Evolutionary conservation across 1,140 invertebrate species (phyloP).

Genomic region (Thaumatotibia leucotreta): DNA sequence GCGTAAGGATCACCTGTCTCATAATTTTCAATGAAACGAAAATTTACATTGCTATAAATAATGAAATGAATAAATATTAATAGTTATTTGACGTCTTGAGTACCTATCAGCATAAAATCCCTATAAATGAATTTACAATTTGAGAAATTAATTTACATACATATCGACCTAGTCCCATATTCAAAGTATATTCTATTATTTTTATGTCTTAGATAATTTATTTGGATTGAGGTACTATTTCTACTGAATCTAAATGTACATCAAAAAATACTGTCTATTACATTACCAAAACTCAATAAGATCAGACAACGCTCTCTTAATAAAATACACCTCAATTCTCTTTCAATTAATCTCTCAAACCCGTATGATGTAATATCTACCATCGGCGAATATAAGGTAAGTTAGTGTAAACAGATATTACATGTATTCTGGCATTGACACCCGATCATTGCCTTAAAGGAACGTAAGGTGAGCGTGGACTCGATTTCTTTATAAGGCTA

Average conservation of each 20-base stretch:
- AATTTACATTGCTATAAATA: too few relatives aligned
- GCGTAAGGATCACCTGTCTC: too few relatives aligned
- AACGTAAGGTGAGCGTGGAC: conserved; percentile 45
- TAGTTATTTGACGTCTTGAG: too few relatives aligned
- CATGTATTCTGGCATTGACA: conserved; percentile 46
- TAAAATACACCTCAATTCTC: background rate
- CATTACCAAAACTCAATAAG: background rate
- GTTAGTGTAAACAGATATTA: conserved; percentile 6
- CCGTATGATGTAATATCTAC: background rate
- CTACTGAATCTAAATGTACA: background rate
- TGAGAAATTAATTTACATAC: too few relatives aligned
- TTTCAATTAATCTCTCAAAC: background rate
- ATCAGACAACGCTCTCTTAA: background rate
- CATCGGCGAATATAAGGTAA: background rate
- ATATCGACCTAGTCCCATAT: too few relatives aligned
- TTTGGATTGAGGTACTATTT: too few relatives aligned
- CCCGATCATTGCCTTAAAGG: conserved; percentile 50
- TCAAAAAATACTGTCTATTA: background rate
- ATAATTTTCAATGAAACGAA: too few relatives aligned
- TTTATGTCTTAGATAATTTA: too few relatives aligned
- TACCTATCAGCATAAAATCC: too few relatives aligned
- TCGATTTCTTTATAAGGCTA: conserved; percentile 45
- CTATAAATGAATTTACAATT: too few relatives aligned
- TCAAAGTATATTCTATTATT: too few relatives aligned
- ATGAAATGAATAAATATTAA: too few relatives aligned